phyloP scores from a whole-genome alignment of 2,888 invertebrate genomes.

The Trichogramma dendrolimi region DNA sequence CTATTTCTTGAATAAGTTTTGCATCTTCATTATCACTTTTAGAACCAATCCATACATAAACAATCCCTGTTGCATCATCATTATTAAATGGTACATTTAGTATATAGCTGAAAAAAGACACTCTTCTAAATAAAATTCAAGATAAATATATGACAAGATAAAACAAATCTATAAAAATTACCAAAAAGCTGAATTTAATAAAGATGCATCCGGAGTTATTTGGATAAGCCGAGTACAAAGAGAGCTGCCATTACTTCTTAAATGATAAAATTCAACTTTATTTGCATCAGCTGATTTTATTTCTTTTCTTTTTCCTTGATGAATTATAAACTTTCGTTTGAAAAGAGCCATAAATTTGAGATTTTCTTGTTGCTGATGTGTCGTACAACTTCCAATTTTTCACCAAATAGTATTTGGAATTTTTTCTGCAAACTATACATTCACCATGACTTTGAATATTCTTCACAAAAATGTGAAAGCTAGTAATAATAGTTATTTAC shows the following conservation, averaged over 20 bases:
- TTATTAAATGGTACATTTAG: constrained; percentile 89
- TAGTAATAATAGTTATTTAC: constrained; percentile 26
- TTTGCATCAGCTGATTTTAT: constrained; percentile 41
- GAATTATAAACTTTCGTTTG: constrained; percentile 88
- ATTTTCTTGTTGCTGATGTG: constrained; percentile 98
- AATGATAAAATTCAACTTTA: constrained; percentile 84
- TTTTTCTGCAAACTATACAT: constrained; percentile 72
- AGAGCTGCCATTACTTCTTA: constrained; percentile 92
- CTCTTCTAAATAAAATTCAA: constrained; percentile 52
- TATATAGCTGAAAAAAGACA: constrained; percentile 67
- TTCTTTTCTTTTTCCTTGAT: constrained; percentile 75
- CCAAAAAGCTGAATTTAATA: constrained; percentile 94
- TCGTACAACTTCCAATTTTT: constrained; percentile 92
- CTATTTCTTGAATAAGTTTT: constrained; percentile 82
- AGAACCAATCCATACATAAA: constrained; percentile 93
- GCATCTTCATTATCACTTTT: constrained; percentile 82
- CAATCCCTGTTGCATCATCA: constrained; percentile 80
- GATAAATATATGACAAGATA: constrained; percentile 5
- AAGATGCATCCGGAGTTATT: constrained; percentile 77
- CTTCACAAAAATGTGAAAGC: background rate
- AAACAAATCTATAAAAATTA: constrained; percentile 44
- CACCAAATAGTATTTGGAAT: constrained; percentile 81
- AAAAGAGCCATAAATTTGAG: constrained; percentile 98
- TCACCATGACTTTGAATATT: constrained; percentile 1
- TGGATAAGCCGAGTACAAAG: constrained; percentile 90